phyloP scores from a whole-genome alignment of 2,797 vertebrate species.

The Xenentodon cancila region DNA sequence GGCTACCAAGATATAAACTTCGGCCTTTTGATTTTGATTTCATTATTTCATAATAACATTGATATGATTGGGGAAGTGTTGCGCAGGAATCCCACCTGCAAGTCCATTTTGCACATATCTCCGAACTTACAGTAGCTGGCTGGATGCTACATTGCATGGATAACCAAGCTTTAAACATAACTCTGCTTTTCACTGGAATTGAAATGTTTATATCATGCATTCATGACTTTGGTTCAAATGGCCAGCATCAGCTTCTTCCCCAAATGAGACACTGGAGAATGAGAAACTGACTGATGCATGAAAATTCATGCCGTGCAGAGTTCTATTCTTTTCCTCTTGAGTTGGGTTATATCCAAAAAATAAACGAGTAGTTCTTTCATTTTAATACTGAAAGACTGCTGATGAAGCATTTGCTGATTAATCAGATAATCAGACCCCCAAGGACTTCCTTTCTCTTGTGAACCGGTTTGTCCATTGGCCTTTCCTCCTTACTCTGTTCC shows the following conservation, averaged over 20 bases:
- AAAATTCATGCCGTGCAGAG: slow-evolving; percentile 14
- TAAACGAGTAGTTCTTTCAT: slow-evolving; percentile 52
- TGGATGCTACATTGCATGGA: no score
- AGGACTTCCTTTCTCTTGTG: slow-evolving; percentile 27
- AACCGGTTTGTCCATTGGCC: slow-evolving; percentile 6
- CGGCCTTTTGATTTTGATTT: slow-evolving; percentile 16
- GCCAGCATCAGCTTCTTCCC: no score
- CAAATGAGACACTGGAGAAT: no score
- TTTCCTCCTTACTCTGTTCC: slow-evolving; percentile 9
- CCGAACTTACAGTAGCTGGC: background rate
- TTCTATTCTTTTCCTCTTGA: slow-evolving; percentile 32
- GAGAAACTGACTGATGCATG: background rate
- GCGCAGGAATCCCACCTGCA: background rate
- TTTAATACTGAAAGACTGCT: slow-evolving; percentile 63
- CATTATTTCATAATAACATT: slow-evolving; percentile 18
- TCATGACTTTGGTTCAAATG: no score
- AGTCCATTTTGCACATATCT: slow-evolving; percentile 8
- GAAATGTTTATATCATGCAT: no score
- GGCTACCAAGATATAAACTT: slow-evolving; percentile 17
- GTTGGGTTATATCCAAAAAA: slow-evolving; percentile 48
- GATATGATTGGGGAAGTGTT: background rate
- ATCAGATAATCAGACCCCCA: slow-evolving; percentile 68
- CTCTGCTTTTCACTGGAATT: no score
- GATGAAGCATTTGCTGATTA: slow-evolving; percentile 55
- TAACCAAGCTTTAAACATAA: no score